Percentiles rank a stretch among this genome's conserved stretches.
Evolutionary conservation across 1,140 invertebrate genomes (phyloP).

Genomic region (Drosophila tropicalis): DNA sequence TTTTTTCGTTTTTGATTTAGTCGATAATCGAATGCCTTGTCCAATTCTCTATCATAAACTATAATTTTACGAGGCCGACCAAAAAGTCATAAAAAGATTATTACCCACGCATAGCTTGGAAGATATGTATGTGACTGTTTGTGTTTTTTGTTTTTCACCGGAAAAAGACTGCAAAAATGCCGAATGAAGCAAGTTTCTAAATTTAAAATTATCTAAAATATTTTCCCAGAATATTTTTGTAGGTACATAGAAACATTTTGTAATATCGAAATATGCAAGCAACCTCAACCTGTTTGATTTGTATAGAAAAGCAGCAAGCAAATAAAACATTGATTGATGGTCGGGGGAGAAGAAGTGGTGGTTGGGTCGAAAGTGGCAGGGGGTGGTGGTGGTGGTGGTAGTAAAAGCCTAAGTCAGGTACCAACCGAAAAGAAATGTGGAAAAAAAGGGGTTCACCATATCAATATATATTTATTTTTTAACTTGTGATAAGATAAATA

Average conservation of each 20-base stretch:
- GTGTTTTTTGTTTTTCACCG: background rate
- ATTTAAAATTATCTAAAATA: slow-evolving; percentile 8
- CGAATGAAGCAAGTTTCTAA: slow-evolving; percentile 15
- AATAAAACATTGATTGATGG: slow-evolving; percentile 9
- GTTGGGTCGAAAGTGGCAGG: background rate
- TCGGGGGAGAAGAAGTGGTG: background rate
- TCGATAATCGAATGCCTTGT: slow-evolving; percentile 14
- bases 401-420: slow-evolving; percentile 32
- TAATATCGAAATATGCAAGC: background rate
- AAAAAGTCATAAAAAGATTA: slow-evolving; percentile 24
- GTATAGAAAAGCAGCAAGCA: slow-evolving; percentile 3
- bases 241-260: background rate
- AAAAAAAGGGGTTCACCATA: slow-evolving; percentile 30
- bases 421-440: slow-evolving; percentile 8
- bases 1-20: no score
- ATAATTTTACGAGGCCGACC: slow-evolving; percentile 2
- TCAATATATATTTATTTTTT: slow-evolving; percentile 50
- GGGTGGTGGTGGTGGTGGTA: background rate
- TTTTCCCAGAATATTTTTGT: background rate
- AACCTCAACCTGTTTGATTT: slow-evolving; percentile 12
- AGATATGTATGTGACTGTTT: background rate
- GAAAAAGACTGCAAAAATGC: background rate
- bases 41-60: slow-evolving; percentile 16
- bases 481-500: slow-evolving; percentile 61
- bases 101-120: background rate